These are phyloP conservation scores for Hypomecis punctinalis DNA, from an alignment of 2,888 invertebrate species.

Conservation along the genomic window DNA sequence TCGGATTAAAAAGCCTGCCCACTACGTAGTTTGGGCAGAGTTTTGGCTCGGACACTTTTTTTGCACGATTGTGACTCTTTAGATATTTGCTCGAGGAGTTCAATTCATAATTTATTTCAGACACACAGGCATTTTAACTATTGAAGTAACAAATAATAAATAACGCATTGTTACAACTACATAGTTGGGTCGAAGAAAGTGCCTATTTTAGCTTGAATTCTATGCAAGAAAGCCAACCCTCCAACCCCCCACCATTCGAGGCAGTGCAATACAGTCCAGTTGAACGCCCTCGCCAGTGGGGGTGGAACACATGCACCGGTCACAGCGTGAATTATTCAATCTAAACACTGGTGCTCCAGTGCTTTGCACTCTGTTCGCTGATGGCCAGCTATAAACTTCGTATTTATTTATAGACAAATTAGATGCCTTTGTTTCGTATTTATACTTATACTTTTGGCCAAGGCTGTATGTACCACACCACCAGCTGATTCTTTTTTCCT, in stretches of 20 bases:
- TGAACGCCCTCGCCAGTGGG: constrained; percentile 28
- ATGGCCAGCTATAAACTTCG: constrained; percentile 9
- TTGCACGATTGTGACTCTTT: too few relatives aligned
- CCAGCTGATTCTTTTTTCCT: too few relatives aligned
- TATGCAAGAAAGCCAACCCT: neutral
- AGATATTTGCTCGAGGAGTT: too few relatives aligned
- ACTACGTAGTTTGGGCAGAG: too few relatives aligned
- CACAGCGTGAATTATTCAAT: constrained; percentile 38
- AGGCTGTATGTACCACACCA: too few relatives aligned
- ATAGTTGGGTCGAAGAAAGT: neutral
- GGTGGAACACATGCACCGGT: constrained; percentile 34
- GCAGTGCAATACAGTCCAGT: constrained; percentile 27
- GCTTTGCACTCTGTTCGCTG: constrained; percentile 23
- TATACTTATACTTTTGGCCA: too few relatives aligned
- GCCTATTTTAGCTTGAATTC: neutral
- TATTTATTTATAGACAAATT: neutral
- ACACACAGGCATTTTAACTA: too few relatives aligned
- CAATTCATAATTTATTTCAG: too few relatives aligned
- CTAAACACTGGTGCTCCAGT: constrained; percentile 10
- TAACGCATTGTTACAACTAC: too few relatives aligned
- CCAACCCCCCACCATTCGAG: constrained; percentile 2
- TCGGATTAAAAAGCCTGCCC: too few relatives aligned
- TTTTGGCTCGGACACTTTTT: too few relatives aligned
- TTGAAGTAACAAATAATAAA: too few relatives aligned
- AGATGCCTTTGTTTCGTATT: neutral